Evolutionary conservation across 2,888 invertebrate species (phyloP).

Genomic region (Eristalis tenax): DNA sequence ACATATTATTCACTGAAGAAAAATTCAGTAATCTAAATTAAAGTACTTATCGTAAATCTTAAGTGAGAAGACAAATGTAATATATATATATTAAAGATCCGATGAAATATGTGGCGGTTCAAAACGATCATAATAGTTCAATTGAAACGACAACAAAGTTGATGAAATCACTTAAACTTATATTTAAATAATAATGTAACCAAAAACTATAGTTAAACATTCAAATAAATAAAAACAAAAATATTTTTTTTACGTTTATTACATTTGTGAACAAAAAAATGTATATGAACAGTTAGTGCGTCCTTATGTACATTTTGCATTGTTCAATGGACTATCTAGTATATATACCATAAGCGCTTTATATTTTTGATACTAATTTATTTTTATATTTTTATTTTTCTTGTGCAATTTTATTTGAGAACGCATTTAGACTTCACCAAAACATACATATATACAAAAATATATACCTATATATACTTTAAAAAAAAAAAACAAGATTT

Average conservation of each 20-base stretch:
- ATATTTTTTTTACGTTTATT: conserved; percentile 1
- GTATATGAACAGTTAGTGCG: neutral
- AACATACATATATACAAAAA: conserved; percentile 6
- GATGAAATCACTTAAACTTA: conserved; percentile 12
- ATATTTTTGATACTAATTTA: conserved; percentile 37
- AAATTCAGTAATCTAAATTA: neutral
- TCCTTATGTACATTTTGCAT: neutral
- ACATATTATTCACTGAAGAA: too few relatives aligned
- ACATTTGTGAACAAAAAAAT: neutral
- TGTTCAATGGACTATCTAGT: too few relatives aligned
- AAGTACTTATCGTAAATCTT: neutral
- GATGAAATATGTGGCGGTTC: neutral
- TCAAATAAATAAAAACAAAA: conserved; percentile 9
- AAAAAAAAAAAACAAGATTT: neutral
- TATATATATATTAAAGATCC: neutral
- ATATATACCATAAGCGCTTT: neutral
- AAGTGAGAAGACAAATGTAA: neutral
- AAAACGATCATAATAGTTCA: conserved; percentile 5
- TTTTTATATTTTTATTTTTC: conserved; percentile 14
- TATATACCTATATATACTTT: conserved; percentile 29
- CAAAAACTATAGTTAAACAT: conserved; percentile 59
- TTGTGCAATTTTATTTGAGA: conserved; percentile 32
- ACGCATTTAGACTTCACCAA: conserved; percentile 10
- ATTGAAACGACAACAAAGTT: conserved; percentile 3
- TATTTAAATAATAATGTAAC: conserved; percentile 48